Percentiles rank a stretch among this genome's conserved stretches.
phyloP scores from a whole-genome alignment of 1,140 invertebrate species.

The Eulimnadia texana region DNA sequence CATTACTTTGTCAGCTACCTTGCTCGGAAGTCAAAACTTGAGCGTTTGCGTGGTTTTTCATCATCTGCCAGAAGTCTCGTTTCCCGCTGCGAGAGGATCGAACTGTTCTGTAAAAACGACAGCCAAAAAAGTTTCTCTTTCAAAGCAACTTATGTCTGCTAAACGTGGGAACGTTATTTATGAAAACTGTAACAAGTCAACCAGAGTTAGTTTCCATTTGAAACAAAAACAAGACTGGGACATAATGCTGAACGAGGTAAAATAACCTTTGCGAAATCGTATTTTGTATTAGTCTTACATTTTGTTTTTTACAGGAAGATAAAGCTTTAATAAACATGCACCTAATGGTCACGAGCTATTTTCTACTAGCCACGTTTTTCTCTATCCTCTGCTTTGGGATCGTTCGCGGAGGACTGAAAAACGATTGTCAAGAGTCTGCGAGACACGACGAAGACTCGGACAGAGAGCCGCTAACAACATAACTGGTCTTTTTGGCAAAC shows the following conservation, averaged over 20 bases:
- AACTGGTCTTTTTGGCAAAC: not conserved
- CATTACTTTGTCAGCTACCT: too few relatives aligned
- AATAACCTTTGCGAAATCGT: not conserved
- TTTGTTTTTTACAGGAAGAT: not conserved
- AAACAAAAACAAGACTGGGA: not conserved
- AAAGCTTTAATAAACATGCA: not conserved
- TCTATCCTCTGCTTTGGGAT: conserved; percentile 3
- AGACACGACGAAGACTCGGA: not conserved
- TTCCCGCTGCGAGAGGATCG: too few relatives aligned
- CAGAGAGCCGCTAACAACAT: not conserved
- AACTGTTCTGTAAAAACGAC: too few relatives aligned
- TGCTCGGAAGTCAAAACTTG: too few relatives aligned
- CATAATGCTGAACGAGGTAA: not conserved
- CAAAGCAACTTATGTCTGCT: too few relatives aligned
- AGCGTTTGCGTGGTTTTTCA: too few relatives aligned
- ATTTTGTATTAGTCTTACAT: not conserved
- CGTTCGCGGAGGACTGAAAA: conserved; percentile 4
- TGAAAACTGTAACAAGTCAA: not conserved
- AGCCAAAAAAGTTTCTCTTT: too few relatives aligned
- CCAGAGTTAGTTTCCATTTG: not conserved
- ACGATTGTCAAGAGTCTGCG: not conserved
- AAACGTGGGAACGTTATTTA: too few relatives aligned
- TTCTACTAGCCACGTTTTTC: conserved; percentile 8
- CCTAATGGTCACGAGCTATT: conserved; percentile 4
- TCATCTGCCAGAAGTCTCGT: too few relatives aligned